Evolutionary conservation across 2,113 vertebrate genomes (phyloP).

Genomic region (Tupaia tana): DNA sequence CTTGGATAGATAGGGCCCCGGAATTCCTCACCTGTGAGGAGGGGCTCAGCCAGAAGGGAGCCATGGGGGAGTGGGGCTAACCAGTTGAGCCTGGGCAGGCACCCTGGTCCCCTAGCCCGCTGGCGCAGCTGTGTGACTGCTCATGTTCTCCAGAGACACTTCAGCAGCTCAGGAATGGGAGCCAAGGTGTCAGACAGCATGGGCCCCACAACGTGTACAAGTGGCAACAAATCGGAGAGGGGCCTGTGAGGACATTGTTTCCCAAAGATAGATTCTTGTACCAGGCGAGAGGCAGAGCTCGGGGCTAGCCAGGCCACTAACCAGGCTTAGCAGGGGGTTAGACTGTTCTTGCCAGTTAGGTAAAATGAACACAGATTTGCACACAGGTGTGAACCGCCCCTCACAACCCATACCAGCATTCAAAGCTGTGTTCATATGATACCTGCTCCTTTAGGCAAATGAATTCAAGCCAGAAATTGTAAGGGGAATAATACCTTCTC

Average conservation of each 20-base stretch:
- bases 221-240: background rate
- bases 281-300: background rate
- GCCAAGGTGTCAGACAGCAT: background rate
- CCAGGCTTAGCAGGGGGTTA: background rate
- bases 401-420: background rate
- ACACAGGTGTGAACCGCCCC: background rate
- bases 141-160: background rate
- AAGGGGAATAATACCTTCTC: conserved; percentile 69
- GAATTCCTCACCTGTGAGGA: background rate
- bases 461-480: conserved; percentile 71
- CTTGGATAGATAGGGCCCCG: no score
- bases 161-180: background rate
- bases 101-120: accelerated
- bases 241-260: background rate
- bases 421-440: background rate
- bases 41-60: background rate
- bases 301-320: accelerated
- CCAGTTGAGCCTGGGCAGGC: accelerated
- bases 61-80: accelerated
- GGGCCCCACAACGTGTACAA: accelerated
- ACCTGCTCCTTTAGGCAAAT: conserved; percentile 64
- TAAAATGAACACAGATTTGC: background rate
- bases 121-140: background rate
- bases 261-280: background rate
- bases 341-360: background rate